Evolutionary conservation across 1,140 invertebrate species (phyloP).

Genomic region (Bombus affinis): DNA sequence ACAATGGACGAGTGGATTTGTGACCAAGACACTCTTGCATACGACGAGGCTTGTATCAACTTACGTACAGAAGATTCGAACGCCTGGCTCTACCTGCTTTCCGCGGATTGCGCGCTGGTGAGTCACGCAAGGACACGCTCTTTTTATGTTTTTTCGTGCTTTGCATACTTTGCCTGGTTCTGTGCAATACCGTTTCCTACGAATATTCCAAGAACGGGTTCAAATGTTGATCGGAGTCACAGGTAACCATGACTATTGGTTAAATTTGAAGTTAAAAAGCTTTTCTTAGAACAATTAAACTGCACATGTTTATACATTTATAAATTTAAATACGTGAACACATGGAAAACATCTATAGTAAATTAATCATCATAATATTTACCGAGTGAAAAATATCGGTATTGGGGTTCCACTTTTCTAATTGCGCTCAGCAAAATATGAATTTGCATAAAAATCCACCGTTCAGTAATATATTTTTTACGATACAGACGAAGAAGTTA

Average conservation of each 20-base stretch:
- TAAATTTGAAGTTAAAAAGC: neutral
- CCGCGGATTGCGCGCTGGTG: slow-evolving; percentile 85
- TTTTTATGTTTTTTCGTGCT: slow-evolving; percentile 13
- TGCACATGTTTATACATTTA: too few relatives aligned
- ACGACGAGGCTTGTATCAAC: slow-evolving; percentile 84
- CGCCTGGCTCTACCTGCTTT: slow-evolving; percentile 83
- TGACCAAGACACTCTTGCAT: slow-evolving; percentile 75
- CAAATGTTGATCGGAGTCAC: neutral
- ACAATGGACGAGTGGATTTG: slow-evolving; percentile 59
- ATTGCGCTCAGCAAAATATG: too few relatives aligned
- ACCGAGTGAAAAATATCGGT: too few relatives aligned
- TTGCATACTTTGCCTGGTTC: neutral
- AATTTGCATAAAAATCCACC: neutral
- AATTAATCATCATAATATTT: too few relatives aligned
- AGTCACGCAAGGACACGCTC: slow-evolving; percentile 59
- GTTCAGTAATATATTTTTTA: neutral
- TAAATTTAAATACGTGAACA: neutral
- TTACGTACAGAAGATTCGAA: slow-evolving; percentile 72
- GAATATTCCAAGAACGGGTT: neutral
- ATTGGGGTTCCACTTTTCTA: too few relatives aligned
- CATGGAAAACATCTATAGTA: too few relatives aligned
- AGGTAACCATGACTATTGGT: neutral
- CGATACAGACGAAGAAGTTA: neutral
- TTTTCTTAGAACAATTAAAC: too few relatives aligned
- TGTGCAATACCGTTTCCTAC: neutral